Percentiles rank a stretch among this genome's conserved stretches.
These are phyloP conservation scores for Megastigmus dorsalis DNA, from an alignment of 2,888 invertebrate genomes.

Conservation along the genomic window DNA sequence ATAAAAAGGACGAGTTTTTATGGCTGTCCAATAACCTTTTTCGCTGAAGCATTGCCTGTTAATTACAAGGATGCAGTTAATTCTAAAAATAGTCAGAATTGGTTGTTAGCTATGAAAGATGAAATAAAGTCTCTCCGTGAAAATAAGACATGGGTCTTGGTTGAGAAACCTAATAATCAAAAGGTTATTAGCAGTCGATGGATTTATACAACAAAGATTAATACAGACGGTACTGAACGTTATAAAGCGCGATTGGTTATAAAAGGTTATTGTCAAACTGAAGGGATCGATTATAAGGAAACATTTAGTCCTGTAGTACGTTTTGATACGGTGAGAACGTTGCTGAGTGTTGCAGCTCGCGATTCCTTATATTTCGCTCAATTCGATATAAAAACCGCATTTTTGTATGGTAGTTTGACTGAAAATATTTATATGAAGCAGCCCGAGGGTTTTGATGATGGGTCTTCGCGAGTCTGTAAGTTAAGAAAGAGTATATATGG, in stretches of 20 bases:
- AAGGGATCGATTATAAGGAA: slow-evolving; percentile 53
- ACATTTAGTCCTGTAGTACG: slow-evolving; percentile 52
- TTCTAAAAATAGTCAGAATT: not conserved
- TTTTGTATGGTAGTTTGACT: slow-evolving; percentile 32
- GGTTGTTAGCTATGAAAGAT: slow-evolving; percentile 36
- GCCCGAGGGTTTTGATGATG: slow-evolving; percentile 35
- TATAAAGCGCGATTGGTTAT: slow-evolving; percentile 52
- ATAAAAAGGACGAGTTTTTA: slow-evolving; percentile 9
- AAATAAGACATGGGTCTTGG: slow-evolving; percentile 48
- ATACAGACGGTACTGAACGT: slow-evolving; percentile 8
- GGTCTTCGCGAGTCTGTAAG: slow-evolving; percentile 19
- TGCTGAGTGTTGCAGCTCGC: slow-evolving; percentile 11
- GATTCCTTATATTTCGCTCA: not conserved
- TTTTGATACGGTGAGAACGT: slow-evolving; percentile 44
- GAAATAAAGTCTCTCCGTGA: slow-evolving; percentile 41
- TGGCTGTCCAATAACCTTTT: not conserved
- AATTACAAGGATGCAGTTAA: slow-evolving; percentile 25
- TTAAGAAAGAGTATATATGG: slow-evolving; percentile 40
- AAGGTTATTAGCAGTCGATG: slow-evolving; percentile 41
- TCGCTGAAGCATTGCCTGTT: slow-evolving; percentile 11
- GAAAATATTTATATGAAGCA: slow-evolving; percentile 34
- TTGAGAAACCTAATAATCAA: slow-evolving; percentile 30
- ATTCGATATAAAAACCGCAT: slow-evolving; percentile 36
- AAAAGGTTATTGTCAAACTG: slow-evolving; percentile 40
- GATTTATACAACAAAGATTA: slow-evolving; percentile 38